Percentiles rank a stretch among this genome's conserved stretches.
Conservation (phyloP, 2,888 invertebrate species). For the Disparrhopalites patrizii region DNA sequence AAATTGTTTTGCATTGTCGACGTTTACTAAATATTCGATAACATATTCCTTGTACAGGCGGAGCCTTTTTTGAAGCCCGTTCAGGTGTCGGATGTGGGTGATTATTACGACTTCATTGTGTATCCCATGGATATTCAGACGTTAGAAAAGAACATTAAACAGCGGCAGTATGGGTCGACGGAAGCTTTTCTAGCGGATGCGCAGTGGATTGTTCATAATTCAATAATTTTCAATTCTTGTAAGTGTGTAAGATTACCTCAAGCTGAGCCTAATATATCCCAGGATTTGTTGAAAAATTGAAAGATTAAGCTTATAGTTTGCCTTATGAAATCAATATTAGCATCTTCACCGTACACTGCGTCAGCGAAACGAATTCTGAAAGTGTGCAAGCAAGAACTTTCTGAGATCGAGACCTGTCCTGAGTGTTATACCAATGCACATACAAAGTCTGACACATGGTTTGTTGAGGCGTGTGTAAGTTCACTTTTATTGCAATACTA, state of each 20-base stretch:
- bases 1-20: not conserved
- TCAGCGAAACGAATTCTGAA: conserved; percentile 75
- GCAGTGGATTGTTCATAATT: conserved; percentile 85
- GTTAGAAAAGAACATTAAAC: conserved; percentile 70
- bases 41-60: conserved; percentile 57
- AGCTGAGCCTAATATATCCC: no score
- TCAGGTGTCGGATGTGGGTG: conserved; percentile 65
- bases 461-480: conserved; percentile 79
- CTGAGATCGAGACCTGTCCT: conserved; percentile 88
- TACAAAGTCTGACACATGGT: conserved; percentile 76
- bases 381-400: conserved; percentile 80
- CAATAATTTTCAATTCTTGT: conserved; percentile 85
- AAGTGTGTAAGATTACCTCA: no score
- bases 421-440: conserved; percentile 87
- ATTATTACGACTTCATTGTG: conserved; percentile 75
- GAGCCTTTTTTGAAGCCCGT: conserved; percentile 76
- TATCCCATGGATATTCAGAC: conserved; percentile 80
- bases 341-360: conserved; percentile 55
- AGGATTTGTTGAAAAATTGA: no score
- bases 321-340: no score
- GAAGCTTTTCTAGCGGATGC: conserved; percentile 85
- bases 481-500: no score
- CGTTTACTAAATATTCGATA: not conserved
- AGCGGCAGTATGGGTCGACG: conserved; percentile 74
- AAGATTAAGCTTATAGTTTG: not conserved